These are phyloP conservation scores for Crossaster papposus DNA, from an alignment of 53 echinoderm and acorn worm genomes.

Conservation along the genomic window DNA sequence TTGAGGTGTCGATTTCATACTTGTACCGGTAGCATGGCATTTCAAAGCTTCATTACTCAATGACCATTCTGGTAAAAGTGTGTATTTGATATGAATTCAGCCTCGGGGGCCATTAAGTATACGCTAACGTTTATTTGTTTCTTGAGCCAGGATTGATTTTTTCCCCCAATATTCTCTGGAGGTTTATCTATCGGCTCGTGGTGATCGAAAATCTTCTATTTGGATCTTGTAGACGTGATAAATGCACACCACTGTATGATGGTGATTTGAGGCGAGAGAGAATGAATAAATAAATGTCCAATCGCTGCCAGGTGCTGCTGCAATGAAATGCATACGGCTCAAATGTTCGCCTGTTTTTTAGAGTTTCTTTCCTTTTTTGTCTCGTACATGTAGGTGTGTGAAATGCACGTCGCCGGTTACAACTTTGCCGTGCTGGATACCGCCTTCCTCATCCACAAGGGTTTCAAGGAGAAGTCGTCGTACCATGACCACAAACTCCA, in stretches of 20 bases:
- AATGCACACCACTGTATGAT: neutral
- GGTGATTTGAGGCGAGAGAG: neutral
- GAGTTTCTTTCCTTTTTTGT: neutral
- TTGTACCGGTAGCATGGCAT: neutral
- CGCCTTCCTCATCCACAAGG: conserved; percentile 86
- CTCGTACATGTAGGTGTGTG: conserved; percentile 88
- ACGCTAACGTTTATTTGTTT: neutral
- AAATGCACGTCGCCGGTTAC: conserved; percentile 90
- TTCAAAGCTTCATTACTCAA: neutral
- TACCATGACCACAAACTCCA: conserved; percentile 83
- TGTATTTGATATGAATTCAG: neutral
- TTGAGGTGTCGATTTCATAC: too few species aligned
- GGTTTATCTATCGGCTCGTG: neutral
- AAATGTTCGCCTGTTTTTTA: neutral
- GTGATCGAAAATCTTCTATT: neutral
- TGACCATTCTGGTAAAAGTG: neutral
- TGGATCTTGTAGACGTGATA: neutral
- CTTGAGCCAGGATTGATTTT: neutral
- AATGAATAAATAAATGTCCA: neutral
- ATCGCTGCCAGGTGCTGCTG: neutral
- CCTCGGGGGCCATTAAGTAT: neutral
- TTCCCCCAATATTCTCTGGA: neutral
- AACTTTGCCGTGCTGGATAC: conserved; percentile 89
- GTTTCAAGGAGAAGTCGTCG: conserved; percentile 78
- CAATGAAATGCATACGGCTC: neutral